Percentiles rank a stretch among this genome's conserved stretches.
Evolutionary conservation across 30 jellyfish, hydroid and myxozoan genomes (phyloP).

Genomic region (Catostylus mosaicus): DNA sequence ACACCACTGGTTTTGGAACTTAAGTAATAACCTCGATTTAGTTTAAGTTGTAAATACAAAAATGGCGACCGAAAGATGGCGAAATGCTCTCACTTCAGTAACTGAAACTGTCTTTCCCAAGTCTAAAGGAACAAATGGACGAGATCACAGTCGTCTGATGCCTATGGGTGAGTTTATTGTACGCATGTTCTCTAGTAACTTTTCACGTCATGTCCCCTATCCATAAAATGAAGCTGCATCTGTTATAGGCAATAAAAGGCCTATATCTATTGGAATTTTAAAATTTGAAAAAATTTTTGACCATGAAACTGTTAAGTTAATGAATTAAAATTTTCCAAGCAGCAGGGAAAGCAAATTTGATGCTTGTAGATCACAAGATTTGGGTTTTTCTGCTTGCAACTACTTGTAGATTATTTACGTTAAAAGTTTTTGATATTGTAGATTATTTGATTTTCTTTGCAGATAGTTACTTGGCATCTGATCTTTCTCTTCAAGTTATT

Average conservation of each 20-base stretch:
- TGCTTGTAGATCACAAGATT: no score
- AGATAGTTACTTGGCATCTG: constrained; percentile 79
- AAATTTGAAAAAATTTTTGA: no score
- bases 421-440: not conserved
- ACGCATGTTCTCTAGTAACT: not conserved
- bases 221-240: not conserved
- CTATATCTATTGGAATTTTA: not conserved
- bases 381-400: no score
- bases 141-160: constrained; percentile 41
- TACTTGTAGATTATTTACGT: no score
- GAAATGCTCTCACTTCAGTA: constrained; percentile 65
- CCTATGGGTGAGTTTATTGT: constrained; percentile 42
- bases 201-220: not conserved
- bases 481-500: constrained; percentile 78
- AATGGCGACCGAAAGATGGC: constrained; percentile 77
- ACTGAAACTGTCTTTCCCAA: constrained; percentile 81
- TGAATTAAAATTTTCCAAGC: no score
- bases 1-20: no score
- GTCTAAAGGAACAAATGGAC: constrained; percentile 20
- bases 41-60: constrained; percentile 6
- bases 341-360: no score
- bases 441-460: not conserved
- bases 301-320: no score
- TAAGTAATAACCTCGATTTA: no score
- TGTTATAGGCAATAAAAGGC: not conserved